Base-by-base conservation (phyloP, 2,113 vertebrate species). In the Anoplopoma fimbria region DNA sequence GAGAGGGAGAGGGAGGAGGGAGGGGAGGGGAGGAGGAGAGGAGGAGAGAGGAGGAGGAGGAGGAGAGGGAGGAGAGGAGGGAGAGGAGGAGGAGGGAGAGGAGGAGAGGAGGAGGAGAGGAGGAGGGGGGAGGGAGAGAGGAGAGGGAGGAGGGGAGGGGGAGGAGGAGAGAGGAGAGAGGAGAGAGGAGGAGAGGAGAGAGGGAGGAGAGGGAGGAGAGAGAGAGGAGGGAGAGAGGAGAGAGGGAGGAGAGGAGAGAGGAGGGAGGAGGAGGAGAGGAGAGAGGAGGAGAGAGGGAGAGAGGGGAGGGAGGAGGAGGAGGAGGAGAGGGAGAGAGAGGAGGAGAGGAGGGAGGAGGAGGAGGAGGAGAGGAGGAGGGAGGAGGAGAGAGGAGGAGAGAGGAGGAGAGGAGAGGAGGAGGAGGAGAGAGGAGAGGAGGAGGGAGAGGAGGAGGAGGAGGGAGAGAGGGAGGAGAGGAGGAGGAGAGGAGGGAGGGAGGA, bases 381-480 rank as follows among this genome's bases (percentile, higher is more conserved):
- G 1, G 4, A 17, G 13, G 45, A 17, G 45, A 4, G 45, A 15
- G 14, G 38, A 5, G 1, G 5, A 25, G 21, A 10, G 6, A 2
- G 15, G 19, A 2, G 42, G 2, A 1, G 19, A 51, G 7, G 0
- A 12, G 2, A 1, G 6, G 3, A 17, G 13, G 14, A 0, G 13
- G 8, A 27, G n/a, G 9, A 8, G n/a, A 4, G 1, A 34, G 23
- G 3, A 9, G 36, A 15, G 14, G 29, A 63, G 2, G 23, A 14
- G 17, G 25, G 25, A 14, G 14, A 17, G 14, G 55, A 29, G 1
- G 55, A 19, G 17, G 7, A 3, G 19, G 6, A 19, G 47, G 3
- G 5, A 21, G 13, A 47, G 45, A 47, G 14, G 2, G 45, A 1
- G 36, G 36, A 9, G 36, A n/a, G 45, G 15, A 13, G 19, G 47